These are phyloP conservation scores for Arenaria interpres DNA, from an alignment of 2,113 vertebrate species.

Conservation along the genomic window DNA sequence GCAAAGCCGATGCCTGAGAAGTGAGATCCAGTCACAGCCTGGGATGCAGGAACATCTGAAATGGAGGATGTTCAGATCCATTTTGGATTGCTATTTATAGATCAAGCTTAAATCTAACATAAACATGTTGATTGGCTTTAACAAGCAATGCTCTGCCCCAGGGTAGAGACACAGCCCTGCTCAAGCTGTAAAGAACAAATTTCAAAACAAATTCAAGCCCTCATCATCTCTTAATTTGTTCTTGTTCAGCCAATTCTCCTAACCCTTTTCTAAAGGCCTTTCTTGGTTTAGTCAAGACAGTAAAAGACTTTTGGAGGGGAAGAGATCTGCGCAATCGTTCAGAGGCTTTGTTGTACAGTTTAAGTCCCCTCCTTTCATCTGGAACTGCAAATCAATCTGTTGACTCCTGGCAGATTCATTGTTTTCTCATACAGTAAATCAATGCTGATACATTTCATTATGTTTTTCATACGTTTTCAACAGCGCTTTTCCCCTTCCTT, in stretches of 20 bases:
- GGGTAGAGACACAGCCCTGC: not conserved
- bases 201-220: slow-evolving; percentile 16
- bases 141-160: not conserved
- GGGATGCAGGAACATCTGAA: not conserved
- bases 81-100: slow-evolving; percentile 1
- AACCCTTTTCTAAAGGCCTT: not conserved
- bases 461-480: not conserved
- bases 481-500: not conserved
- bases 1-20: not conserved
- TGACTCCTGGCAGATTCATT: not conserved
- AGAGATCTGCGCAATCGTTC: not conserved
- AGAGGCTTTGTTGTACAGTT: not conserved
- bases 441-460: slow-evolving; percentile 11
- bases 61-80: not conserved
- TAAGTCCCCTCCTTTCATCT: not conserved
- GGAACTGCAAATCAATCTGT: slow-evolving; percentile 31
- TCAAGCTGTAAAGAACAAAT: not conserved
- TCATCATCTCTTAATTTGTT: not conserved
- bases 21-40: not conserved
- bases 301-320: not conserved
- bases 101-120: not conserved
- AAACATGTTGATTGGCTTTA: not conserved
- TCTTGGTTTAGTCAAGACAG: not conserved
- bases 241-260: not conserved
- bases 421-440: slow-evolving; percentile 39